These are phyloP conservation scores for Melanotus villosus DNA, from an alignment of 2,888 invertebrate genomes.

Conservation along the genomic window DNA sequence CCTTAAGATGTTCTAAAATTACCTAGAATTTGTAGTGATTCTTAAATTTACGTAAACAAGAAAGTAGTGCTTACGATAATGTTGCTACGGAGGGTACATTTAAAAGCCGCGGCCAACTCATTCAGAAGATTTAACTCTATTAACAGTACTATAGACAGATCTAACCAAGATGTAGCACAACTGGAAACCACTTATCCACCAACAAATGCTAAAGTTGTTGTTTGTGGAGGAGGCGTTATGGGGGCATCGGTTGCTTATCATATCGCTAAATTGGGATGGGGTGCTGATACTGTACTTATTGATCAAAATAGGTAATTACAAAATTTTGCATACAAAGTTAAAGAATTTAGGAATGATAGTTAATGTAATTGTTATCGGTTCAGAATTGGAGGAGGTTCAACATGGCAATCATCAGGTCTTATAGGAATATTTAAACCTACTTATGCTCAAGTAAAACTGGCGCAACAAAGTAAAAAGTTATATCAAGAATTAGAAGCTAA, in stretches of 20 bases:
- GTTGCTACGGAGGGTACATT: background rate
- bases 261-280: conserved; percentile 87
- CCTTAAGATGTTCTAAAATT: background rate
- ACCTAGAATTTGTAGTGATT: background rate
- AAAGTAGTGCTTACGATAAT: background rate
- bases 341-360: conserved; percentile 10
- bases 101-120: background rate
- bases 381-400: conserved; percentile 84
- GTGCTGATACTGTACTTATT: conserved; percentile 83
- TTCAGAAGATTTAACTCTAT: background rate
- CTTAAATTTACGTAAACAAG: background rate
- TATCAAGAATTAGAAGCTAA: conserved; percentile 81
- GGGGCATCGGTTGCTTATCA: conserved; percentile 95
- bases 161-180: background rate
- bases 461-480: conserved; percentile 84
- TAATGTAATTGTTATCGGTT: conserved; percentile 8
- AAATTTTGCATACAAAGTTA: too few species aligned
- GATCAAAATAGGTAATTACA: conserved; percentile 91
- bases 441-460: conserved; percentile 83
- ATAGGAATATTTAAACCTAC: conserved; percentile 90
- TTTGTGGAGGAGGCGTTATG: conserved; percentile 94
- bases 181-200: conserved; percentile 63
- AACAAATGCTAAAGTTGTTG: conserved; percentile 79
- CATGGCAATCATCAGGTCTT: conserved; percentile 87
- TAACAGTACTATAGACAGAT: background rate